Conservation (phyloP, 2,113 vertebrate genomes). For the Myiagra hebetior region DNA sequence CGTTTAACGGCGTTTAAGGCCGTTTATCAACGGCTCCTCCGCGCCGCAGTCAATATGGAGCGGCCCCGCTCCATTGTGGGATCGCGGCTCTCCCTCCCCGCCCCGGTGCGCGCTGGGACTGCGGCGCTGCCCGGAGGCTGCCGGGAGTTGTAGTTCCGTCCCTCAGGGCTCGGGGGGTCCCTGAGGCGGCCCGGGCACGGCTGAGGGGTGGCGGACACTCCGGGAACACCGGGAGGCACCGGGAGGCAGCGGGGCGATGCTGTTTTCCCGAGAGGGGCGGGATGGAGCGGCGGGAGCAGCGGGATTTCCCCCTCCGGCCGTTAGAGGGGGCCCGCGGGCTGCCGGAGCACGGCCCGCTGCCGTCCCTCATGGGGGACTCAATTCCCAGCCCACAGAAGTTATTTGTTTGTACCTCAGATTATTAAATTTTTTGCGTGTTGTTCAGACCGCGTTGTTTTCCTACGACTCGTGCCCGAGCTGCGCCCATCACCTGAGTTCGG, state of each 20-base stretch:
- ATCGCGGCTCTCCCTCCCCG: neutral
- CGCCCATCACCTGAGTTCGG: fast-evolving
- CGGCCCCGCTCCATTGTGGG: neutral
- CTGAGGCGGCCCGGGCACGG: neutral
- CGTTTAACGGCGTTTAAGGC: no score
- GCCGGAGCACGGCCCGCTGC: neutral
- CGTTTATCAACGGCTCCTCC: neutral
- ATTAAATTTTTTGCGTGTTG: fast-evolving
- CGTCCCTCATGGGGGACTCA: fast-evolving
- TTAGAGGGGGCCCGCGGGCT: neutral
- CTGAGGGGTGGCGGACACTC: neutral
- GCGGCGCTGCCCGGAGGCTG: neutral
- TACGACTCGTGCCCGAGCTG: neutral
- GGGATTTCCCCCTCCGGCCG: neutral
- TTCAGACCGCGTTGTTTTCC: neutral
- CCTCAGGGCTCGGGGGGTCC: fast-evolving
- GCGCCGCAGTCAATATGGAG: neutral
- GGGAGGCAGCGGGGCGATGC: neutral
- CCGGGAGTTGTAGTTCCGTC: neutral
- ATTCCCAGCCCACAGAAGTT: fast-evolving
- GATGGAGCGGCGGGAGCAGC: no score
- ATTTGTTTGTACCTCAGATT: fast-evolving
- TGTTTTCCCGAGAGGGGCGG: neutral
- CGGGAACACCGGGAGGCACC: neutral
- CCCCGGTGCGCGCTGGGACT: neutral